Evolutionary conservation across 2,113 vertebrate genomes (phyloP).

Genomic region (Psittacus erithacus): DNA sequence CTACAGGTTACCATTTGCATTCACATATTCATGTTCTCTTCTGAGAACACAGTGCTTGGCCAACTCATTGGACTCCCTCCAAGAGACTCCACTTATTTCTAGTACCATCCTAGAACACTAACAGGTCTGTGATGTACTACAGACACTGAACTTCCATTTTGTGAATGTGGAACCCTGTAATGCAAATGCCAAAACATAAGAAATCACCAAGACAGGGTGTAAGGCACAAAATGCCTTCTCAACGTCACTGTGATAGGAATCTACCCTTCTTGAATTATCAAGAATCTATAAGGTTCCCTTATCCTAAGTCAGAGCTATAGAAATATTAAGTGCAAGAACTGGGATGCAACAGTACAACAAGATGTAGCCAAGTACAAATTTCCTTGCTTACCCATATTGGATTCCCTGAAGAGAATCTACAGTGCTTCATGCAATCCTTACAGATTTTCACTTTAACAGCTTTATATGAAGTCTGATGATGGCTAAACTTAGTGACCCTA

Average conservation of each 20-base stretch:
- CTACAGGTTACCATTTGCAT: not conserved
- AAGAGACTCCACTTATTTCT: not conserved
- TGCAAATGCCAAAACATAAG: not conserved
- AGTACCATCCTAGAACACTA: not conserved
- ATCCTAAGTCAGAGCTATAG: not conserved
- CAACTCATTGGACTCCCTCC: not conserved
- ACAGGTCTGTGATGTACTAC: not conserved
- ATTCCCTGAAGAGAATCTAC: not conserved
- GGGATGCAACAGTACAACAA: not conserved
- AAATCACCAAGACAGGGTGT: not conserved
- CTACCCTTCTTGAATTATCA: not conserved
- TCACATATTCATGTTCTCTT: not conserved
- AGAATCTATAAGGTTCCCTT: not conserved
- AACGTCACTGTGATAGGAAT: not conserved
- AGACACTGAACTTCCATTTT: not conserved
- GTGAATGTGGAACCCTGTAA: not conserved
- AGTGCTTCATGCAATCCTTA: not conserved
- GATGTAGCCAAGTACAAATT: not conserved
- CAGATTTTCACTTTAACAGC: not conserved
- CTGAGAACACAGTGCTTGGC: not conserved
- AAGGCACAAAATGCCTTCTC: not conserved
- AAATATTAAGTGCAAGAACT: not conserved
- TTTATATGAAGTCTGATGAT: not conserved
- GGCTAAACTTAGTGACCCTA: not conserved
- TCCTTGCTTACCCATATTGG: no score